phyloP scores from a whole-genome alignment of 2,888 invertebrate species.

The Cremastinae sp. region DNA sequence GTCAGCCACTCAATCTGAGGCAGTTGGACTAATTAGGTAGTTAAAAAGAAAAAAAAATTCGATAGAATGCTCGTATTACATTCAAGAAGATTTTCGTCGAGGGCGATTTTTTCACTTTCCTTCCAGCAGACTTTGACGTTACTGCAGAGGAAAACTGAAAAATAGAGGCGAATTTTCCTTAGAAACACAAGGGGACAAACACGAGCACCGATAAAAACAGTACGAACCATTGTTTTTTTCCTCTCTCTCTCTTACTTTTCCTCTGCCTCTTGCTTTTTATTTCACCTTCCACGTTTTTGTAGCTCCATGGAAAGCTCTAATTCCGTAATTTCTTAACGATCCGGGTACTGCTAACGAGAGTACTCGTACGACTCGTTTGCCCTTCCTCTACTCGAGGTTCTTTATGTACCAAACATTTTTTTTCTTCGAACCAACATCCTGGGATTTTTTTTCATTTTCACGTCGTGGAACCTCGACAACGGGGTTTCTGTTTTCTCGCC shows the following conservation, averaged over 20 bases:
- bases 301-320: conserved; percentile 57
- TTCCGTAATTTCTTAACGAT: conserved; percentile 68
- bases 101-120: conserved; percentile 39
- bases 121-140: conserved; percentile 39
- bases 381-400: conserved; percentile 24
- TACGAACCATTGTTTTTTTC: conserved; percentile 48
- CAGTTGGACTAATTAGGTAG: conserved; percentile 35
- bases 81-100: conserved; percentile 35
- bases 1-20: conserved; percentile 32
- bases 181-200: conserved; percentile 36
- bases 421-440: conserved; percentile 12
- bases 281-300: conserved; percentile 39
- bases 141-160: conserved; percentile 48
- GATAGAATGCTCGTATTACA: conserved; percentile 8
- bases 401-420: conserved; percentile 10
- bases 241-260: conserved; percentile 26
- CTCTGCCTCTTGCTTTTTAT: conserved; percentile 33
- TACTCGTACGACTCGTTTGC: conserved; percentile 48
- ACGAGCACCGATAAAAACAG: conserved; percentile 57
- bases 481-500: conserved; percentile 18
- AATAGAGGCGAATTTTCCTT: conserved; percentile 59
- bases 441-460: not conserved
- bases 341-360: conserved; percentile 62
- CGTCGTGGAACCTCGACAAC: not conserved
- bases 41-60: not conserved